Evolutionary conservation across 2,888 invertebrate genomes (phyloP), one percentile per base, ranked within the genome.

Genomic region (Apamea crenata): DNA sequence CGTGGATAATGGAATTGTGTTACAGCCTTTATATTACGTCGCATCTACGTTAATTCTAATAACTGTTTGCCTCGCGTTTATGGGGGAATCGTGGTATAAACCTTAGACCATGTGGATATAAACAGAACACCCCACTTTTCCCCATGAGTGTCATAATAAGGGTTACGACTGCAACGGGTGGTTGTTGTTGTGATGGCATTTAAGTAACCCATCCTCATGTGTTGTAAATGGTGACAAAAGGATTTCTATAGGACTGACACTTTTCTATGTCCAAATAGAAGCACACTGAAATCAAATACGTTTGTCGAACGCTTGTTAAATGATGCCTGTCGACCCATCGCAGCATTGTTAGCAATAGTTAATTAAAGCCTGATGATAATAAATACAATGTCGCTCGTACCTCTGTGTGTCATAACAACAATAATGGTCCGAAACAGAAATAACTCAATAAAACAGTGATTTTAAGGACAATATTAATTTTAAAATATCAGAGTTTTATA

Each of bases 41-140:
- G 32, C 85, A 87, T 73, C 81, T 61, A 84, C 87, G 72, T 84
- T 81, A 84, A 84, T 87, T 81, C 74, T 78, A 70, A 85, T 78
- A 78, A 84, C 73, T 73, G 80, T 74, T 80, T 80, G 70, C 53
- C 65, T 73, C 47, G 21, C 68, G 29, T 87, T 87, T 84, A 87
- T 84, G 66, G 72, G 47, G 47, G 71, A 83, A 59, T 80, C 63
- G n/a, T 40, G 76, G 47, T 59, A 61, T 74, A 80, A 74, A 74
- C 70, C 77, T 71, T 77, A 59, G 71, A 61, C 74, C 21, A 74
- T 63, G 50, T 25, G n/a, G 61, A 36, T 61, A 61, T 77, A 81
- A 68, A 81, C 61, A 65, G 66, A 80, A 74, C n/a, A 75, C 70
- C 67, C 56, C 25, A 29, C 70, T 81, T 74, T 68, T 56, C 36